These are phyloP conservation scores for Plemyria rubiginata DNA, from an alignment of 2,888 invertebrate genomes.

Conservation along the genomic window DNA sequence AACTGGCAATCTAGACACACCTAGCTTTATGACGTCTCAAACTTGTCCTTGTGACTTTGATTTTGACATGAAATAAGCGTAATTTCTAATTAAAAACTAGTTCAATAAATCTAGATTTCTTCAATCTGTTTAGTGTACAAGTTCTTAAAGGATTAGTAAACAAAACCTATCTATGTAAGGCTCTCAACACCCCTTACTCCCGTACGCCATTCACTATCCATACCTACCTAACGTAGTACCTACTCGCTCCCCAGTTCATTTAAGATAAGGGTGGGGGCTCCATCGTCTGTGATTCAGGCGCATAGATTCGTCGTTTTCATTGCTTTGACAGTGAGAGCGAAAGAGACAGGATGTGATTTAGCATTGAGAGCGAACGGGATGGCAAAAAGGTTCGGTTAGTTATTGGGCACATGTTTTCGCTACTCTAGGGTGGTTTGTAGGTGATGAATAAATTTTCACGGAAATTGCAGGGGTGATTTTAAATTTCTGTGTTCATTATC, in stretches of 20 bases:
- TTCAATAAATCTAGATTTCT: not conserved
- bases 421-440: conserved; percentile 57
- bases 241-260: conserved; percentile 78
- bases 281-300: conserved; percentile 76
- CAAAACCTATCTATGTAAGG: conserved; percentile 36
- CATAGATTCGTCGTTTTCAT: conserved; percentile 82
- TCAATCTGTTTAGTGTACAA: not conserved
- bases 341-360: conserved; percentile 52
- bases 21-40: no score
- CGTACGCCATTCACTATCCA: conserved; percentile 34
- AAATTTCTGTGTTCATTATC: conserved; percentile 21
- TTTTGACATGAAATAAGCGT: no score
- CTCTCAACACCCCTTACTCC: conserved; percentile 40
- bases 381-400: conserved; percentile 69
- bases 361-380: conserved; percentile 60
- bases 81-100: no score
- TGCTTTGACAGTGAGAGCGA: conserved; percentile 74
- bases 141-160: conserved; percentile 24
- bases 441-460: conserved; percentile 61
- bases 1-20: no score
- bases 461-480: conserved; percentile 35
- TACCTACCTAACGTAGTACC: conserved; percentile 46
- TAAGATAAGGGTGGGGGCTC: conserved; percentile 74
- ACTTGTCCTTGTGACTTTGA: no score
- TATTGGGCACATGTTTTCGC: conserved; percentile 69